Percentiles rank a stretch among this genome's conserved stretches.
Evolutionary conservation across 2,888 invertebrate species (phyloP).

Genomic region (Cecidostiba fungosa): DNA sequence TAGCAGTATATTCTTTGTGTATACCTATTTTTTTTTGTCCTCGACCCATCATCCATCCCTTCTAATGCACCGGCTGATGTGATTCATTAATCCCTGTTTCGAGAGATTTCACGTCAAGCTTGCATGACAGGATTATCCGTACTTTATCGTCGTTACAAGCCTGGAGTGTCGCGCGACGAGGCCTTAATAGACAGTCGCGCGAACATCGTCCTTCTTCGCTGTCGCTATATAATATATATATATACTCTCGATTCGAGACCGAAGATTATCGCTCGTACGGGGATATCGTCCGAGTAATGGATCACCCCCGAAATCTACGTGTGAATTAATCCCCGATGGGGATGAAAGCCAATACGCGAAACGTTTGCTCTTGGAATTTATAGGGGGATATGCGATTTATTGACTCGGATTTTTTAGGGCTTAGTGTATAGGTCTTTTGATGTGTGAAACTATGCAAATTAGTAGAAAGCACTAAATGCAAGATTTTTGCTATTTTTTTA

Average conservation of each 20-base stretch:
- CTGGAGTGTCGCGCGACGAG: neutral
- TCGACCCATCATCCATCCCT: neutral
- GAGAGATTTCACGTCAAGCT: neutral
- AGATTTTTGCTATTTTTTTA: neutral
- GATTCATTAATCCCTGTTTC: neutral
- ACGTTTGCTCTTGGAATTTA: neutral
- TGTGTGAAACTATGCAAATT: neutral
- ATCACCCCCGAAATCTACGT: neutral
- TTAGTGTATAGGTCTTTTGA: neutral
- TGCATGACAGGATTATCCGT: neutral
- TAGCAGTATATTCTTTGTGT: neutral
- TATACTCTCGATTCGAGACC: neutral
- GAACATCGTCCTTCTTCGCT: conserved; percentile 6
- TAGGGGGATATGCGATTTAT: neutral
- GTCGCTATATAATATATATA: too few species aligned
- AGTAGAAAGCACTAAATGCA: neutral
- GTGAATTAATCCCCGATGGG: neutral
- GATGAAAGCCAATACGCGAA: neutral
- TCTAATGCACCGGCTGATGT: conserved; percentile 2
- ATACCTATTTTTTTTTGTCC: neutral
- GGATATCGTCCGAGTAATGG: neutral
- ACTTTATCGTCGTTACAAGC: neutral
- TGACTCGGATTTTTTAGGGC: neutral
- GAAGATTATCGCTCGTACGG: neutral
- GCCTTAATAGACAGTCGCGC: conserved; percentile 5